Evolutionary conservation across 2,888 invertebrate species (phyloP).

Genomic region (Aspidiotus rigidus): DNA sequence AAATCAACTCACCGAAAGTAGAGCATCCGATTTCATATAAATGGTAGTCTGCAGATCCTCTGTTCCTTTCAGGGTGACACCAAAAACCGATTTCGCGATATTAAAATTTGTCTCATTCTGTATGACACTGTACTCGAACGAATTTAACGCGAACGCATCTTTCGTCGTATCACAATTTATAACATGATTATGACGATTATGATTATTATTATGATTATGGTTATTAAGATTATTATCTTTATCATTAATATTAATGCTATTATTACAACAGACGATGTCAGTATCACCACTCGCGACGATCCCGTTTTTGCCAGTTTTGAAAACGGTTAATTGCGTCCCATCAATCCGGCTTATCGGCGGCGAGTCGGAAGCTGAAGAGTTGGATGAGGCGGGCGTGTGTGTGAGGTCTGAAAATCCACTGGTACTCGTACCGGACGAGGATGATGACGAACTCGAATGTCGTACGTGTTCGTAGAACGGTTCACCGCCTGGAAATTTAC

Average conservation of each 20-base stretch:
- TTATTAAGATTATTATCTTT: not conserved
- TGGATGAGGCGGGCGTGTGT: conserved; percentile 16
- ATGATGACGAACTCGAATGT: not conserved
- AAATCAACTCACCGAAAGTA: conserved; percentile 16
- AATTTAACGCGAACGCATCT: not conserved
- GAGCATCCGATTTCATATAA: not conserved
- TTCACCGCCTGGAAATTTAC: not conserved
- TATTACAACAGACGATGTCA: not conserved
- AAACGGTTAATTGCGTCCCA: not conserved
- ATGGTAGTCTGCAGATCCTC: not conserved
- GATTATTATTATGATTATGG: not conserved
- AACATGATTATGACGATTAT: not conserved
- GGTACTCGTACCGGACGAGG: conserved; percentile 10
- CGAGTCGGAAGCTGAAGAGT: conserved; percentile 12
- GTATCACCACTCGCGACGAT: not conserved
- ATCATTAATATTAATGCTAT: not conserved
- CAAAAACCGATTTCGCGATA: not conserved
- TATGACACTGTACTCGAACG: conserved; percentile 1
- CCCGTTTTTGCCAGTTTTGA: not conserved
- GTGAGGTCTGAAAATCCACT: conserved; percentile 25
- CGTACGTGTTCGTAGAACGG: not conserved
- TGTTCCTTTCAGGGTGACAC: not conserved
- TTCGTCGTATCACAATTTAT: not conserved
- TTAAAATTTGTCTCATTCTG: not conserved
- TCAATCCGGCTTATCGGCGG: conserved; percentile 2